These are phyloP conservation scores for Mormoops blainvillei DNA, from an alignment of 2,113 vertebrate species.

Conservation along the genomic window DNA sequence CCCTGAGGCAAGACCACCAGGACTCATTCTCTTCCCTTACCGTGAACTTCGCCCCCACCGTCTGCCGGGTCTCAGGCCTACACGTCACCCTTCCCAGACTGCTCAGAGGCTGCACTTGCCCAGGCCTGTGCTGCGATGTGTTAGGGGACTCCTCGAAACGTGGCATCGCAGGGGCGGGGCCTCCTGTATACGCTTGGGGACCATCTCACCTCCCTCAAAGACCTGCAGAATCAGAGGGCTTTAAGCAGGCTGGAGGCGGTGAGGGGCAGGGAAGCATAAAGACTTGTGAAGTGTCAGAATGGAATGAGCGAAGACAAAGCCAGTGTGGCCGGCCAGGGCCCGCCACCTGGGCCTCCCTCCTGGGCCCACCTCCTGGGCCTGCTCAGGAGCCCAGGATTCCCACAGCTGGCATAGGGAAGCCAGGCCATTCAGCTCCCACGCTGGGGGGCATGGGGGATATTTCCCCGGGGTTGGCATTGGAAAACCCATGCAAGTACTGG, in stretches of 20 bases:
- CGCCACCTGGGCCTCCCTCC: not conserved
- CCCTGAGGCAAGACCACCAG: not conserved
- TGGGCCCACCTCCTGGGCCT: not conserved
- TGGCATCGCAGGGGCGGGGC: not conserved
- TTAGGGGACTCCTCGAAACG: not conserved
- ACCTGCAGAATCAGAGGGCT: not conserved
- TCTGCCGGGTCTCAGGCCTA: not conserved
- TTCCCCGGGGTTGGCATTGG: not conserved
- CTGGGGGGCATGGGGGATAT: too few relatives aligned
- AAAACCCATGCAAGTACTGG: not conserved
- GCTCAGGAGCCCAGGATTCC: not conserved
- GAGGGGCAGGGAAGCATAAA: not conserved
- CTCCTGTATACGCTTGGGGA: not conserved
- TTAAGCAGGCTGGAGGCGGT: not conserved
- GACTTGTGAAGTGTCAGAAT: not conserved
- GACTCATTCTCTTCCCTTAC: not conserved
- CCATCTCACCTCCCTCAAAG: not conserved
- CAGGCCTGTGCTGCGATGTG: not conserved
- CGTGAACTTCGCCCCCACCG: not conserved
- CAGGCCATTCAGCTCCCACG: not conserved
- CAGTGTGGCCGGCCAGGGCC: not conserved
- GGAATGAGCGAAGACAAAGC: not conserved
- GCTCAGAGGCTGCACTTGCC: conserved; percentile 16
- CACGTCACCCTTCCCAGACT: not conserved
- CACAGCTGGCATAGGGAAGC: not conserved